A percentile compares a stretch with the other conserved stretches of the same genome.
phyloP scores from a whole-genome alignment of 2,113 vertebrate genomes.

The Amia ocellicauda region DNA sequence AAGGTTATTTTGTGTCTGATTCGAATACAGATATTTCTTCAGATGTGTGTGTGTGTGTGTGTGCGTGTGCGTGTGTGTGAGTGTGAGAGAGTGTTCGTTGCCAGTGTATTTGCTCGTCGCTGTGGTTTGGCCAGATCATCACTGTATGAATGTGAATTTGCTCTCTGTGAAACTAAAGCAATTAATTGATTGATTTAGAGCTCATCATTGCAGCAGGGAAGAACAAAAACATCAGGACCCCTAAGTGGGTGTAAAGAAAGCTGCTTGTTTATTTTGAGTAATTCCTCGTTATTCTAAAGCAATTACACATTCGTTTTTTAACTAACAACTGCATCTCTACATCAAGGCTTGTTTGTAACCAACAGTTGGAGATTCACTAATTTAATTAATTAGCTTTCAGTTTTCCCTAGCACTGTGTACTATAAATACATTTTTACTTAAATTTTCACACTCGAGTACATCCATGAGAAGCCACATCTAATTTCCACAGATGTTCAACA shows the following conservation, averaged over 20 bases:
- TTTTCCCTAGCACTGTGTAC: slow-evolving; percentile 35
- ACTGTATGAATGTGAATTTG: no score
- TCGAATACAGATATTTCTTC: no score
- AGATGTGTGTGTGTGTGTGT: no score
- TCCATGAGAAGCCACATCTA: slow-evolving; percentile 25
- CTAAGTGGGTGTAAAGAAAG: not conserved
- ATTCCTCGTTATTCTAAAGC: slow-evolving; percentile 49
- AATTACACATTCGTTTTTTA: slow-evolving; percentile 45
- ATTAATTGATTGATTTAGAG: not conserved
- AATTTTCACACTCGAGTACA: slow-evolving; percentile 43
- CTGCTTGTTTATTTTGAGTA: slow-evolving; percentile 44
- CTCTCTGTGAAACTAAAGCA: not conserved
- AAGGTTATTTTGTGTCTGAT: no score
- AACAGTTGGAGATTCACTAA: slow-evolving; percentile 52
- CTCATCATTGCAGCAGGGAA: not conserved
- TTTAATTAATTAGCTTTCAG: slow-evolving; percentile 47
- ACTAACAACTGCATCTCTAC: slow-evolving; percentile 46
- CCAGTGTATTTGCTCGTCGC: no score
- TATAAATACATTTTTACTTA: slow-evolving; percentile 9
- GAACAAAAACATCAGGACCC: slow-evolving; percentile 5
- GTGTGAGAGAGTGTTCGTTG: no score
- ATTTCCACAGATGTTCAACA: slow-evolving; percentile 34
- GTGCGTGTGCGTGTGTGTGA: no score
- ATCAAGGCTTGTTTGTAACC: slow-evolving; percentile 41
- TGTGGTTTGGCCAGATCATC: no score